Conservation (phyloP, 53 echinoderm and acorn worm genomes). For the Stichopus horrens region DNA sequence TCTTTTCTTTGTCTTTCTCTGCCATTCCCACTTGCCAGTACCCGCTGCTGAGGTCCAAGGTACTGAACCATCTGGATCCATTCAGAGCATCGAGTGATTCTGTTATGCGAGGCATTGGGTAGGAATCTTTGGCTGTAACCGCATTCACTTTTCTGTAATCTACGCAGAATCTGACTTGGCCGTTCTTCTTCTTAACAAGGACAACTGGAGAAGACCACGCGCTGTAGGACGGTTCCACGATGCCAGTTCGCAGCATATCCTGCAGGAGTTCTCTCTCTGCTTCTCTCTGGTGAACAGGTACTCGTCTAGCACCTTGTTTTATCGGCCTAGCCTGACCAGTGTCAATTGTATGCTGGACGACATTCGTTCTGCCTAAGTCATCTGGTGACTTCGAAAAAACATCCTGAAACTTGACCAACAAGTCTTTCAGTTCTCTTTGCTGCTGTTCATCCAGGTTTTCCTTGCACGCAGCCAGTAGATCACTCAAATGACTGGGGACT, state of each 20-base stretch:
- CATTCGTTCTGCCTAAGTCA: conserved; percentile 34
- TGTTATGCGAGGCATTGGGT: conserved; percentile 38
- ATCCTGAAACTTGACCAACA: not conserved
- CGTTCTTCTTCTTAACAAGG: conserved; percentile 52
- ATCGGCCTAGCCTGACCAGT: conserved; percentile 19
- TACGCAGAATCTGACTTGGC: conserved; percentile 37
- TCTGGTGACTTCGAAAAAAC: conserved; percentile 28
- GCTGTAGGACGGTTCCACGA: conserved; percentile 28
- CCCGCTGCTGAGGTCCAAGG: conserved; percentile 42
- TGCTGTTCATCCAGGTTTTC: not conserved
- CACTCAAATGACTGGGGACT: conserved; percentile 22
- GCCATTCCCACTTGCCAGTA: conserved; percentile 47
- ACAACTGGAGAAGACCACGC: conserved; percentile 38
- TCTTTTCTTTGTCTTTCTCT: conserved; percentile 34
- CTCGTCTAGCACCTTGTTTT: conserved; percentile 32
- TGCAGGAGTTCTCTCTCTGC: not conserved
- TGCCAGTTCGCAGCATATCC: conserved; percentile 5
- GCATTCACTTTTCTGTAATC: conserved; percentile 51
- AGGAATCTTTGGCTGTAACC: conserved; percentile 34
- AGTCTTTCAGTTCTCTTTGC: not conserved
- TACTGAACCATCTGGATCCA: conserved; percentile 41
- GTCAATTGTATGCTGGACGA: conserved; percentile 43
- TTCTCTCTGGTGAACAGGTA: conserved; percentile 26
- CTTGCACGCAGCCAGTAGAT: not conserved
- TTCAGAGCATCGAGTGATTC: conserved; percentile 32